Conservation (phyloP, 2,888 invertebrate species). For the Hirtodrosophila histrioides region DNA sequence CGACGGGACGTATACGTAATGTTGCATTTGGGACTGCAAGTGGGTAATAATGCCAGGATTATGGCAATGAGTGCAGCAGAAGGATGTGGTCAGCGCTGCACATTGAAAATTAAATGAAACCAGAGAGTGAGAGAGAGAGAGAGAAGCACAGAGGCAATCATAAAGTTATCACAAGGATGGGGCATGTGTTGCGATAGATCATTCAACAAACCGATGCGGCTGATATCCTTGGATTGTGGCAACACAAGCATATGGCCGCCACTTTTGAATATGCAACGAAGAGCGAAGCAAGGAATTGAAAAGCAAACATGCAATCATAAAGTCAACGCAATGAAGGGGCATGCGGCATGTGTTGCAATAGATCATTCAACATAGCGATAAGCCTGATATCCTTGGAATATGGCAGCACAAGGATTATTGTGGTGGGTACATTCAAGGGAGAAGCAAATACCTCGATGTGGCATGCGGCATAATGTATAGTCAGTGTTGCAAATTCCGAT, state of each 20-base stretch:
- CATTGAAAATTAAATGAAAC: not conserved
- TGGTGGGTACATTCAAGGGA: too few relatives aligned
- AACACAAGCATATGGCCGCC: too few relatives aligned
- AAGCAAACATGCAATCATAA: constrained; percentile 43
- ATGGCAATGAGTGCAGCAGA: constrained; percentile 45
- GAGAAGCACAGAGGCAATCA: not conserved
- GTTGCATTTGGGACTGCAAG: constrained; percentile 38
- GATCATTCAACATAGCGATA: not conserved
- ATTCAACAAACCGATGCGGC: constrained; percentile 32
- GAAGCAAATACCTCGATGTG: too few relatives aligned
- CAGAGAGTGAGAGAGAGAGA: not conserved
- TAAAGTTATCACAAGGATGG: too few relatives aligned
- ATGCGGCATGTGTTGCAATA: not conserved
- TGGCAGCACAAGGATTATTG: too few relatives aligned
- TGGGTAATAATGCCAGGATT: constrained; percentile 52
- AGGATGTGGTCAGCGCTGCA: constrained; percentile 46
- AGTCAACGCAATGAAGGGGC: constrained; percentile 25
- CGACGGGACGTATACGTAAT: constrained; percentile 52
- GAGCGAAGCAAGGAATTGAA: too few relatives aligned
- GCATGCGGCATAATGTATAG: too few relatives aligned
- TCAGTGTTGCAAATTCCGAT: too few relatives aligned
- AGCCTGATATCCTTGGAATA: too few relatives aligned
- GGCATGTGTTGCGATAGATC: too few relatives aligned
- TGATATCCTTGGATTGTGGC: constrained; percentile 20
- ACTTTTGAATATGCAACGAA: too few relatives aligned